A percentile compares a stretch with the other conserved stretches of the same genome.
Conservation (phyloP, 2,888 invertebrate species). For the Didymodactylos carnosus region DNA sequence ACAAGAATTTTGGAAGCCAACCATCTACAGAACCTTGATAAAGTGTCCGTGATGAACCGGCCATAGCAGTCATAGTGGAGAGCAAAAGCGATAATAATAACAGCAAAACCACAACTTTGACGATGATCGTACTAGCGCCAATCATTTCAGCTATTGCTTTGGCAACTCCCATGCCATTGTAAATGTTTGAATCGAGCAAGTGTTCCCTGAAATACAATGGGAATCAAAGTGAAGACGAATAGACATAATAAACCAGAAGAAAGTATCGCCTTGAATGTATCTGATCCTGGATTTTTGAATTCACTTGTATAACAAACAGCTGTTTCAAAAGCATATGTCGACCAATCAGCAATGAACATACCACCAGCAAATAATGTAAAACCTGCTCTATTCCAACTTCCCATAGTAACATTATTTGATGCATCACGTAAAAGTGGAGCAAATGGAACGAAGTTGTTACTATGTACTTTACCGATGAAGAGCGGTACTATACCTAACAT, state of each 20-base stretch:
- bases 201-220: neutral
- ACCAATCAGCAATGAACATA: neutral
- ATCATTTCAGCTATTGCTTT: neutral
- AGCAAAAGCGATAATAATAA: neutral
- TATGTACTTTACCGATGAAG: neutral
- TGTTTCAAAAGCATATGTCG: neutral
- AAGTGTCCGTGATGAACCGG: neutral
- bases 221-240: neutral
- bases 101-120: neutral
- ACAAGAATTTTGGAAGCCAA: neutral
- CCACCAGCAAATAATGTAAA: neutral
- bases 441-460: neutral
- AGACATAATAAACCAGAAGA: neutral
- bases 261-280: neutral
- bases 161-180: neutral
- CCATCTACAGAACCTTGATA: neutral
- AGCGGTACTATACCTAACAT: neutral
- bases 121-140: neutral
- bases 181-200: neutral
- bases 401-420: neutral
- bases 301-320: neutral
- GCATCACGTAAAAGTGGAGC: neutral
- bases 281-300: neutral
- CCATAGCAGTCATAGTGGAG: neutral
- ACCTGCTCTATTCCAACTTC: neutral